Evolutionary conservation across 2,113 vertebrate genomes (phyloP), one percentile per base, ranked within the genome.

Genomic region (Urocynchramus pylzowi): DNA sequence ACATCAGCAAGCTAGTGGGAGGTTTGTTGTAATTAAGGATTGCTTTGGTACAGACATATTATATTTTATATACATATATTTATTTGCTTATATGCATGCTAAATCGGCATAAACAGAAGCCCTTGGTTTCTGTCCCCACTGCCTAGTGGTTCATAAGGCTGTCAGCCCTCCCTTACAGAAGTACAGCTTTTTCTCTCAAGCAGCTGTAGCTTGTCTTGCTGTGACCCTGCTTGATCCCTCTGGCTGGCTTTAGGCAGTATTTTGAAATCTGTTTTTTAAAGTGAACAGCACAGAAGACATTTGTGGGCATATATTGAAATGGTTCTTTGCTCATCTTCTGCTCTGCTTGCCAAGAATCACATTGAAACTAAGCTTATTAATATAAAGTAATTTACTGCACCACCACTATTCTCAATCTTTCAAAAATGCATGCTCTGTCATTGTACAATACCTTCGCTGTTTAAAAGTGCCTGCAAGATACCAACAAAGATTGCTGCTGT

Each of bases 321-420:
- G 39, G 19, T 61, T 70, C 47, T 87, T 67, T 73, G 53, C 84
- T 95, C 67, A 27, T 94, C 89, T 78, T 92, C 50, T 93, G 18
- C 80, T 95, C 80, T 61, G 59, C 74, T 64, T 93, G 75, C 70
- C 44, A 89, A 76, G 81, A 77, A 63, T 44, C 61, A 74, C 53
- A 53, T 19, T 85, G 92, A 96, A 95, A 91, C 71, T 67, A 93
- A 94, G 77, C 79, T 95, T 89, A 47, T 84, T 90, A 89, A 85
- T 93, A 52, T 57, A n/a, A 89, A 89, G 63, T 77, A 90, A 78
- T 93, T 95, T 95, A 82, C 60, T 87, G 65, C 0, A 0, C 2
- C 7, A 53, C 49, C 53, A 49, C 82, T n/a, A 9, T 49, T 64
- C 57, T 87, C 69, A 52, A 3, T 90, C 69, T 89, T 84, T 93